A percentile compares a stretch with the other conserved stretches of the same genome.
These are phyloP conservation scores for Thymelicus sylvestris DNA, from an alignment of 2,888 invertebrate genomes.

Conservation along the genomic window DNA sequence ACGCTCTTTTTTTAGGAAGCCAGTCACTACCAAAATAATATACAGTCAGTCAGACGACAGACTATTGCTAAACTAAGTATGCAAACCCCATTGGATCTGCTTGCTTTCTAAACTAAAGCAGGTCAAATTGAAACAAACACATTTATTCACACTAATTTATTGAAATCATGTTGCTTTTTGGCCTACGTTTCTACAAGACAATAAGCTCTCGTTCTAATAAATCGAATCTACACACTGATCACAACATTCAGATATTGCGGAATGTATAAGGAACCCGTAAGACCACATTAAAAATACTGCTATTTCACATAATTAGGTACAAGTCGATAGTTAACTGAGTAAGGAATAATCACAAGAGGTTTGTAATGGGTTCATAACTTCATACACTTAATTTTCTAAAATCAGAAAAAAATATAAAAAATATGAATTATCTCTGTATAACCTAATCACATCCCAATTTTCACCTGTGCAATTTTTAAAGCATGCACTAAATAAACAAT, in stretches of 20 bases:
- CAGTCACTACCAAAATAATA: no score
- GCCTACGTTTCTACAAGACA: conserved; percentile 12
- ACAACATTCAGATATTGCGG: conserved; percentile 14
- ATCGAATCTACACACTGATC: conserved; percentile 12
- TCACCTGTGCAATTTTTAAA: no score
- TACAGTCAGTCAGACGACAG: no score
- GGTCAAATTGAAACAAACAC: conserved; percentile 12
- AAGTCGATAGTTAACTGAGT: background rate
- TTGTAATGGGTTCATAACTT: no score
- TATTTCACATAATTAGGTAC: background rate
- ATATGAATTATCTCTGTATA: no score
- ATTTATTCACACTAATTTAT: conserved; percentile 27
- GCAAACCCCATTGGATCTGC: background rate
- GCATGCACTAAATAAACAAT: no score
- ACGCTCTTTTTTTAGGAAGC: no score
- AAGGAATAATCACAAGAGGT: background rate
- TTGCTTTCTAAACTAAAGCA: background rate
- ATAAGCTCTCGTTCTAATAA: conserved; percentile 17
- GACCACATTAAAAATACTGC: background rate
- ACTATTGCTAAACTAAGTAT: no score
- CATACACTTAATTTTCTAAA: no score
- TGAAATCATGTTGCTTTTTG: conserved; percentile 14
- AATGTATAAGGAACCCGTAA: conserved; percentile 7
- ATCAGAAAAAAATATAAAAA: no score
- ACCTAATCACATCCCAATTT: no score